A percentile compares a stretch with the other conserved stretches of the same genome.
phyloP scores from a whole-genome alignment of 2,797 vertebrate genomes.

The Buphagus erythrorhynchus region DNA sequence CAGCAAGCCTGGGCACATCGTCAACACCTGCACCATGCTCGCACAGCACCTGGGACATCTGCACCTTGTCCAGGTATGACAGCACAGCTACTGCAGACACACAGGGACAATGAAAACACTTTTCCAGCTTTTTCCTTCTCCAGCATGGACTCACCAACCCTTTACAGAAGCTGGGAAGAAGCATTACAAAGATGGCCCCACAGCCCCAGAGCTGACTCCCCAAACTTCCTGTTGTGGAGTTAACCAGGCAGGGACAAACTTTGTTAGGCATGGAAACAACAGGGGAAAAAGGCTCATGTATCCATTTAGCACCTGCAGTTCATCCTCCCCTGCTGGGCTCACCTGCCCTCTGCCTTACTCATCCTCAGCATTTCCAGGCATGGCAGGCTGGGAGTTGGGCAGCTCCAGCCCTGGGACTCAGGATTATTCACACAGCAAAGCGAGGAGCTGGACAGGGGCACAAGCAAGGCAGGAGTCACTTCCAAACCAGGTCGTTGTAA shows the following conservation, averaged over 20 bases:
- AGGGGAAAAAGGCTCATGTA: not conserved
- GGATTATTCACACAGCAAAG: not conserved
- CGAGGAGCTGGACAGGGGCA: not conserved
- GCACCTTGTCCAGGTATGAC: rapidly evolving
- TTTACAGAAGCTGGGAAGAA: not conserved
- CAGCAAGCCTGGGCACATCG: not conserved
- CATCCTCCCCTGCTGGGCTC: not conserved
- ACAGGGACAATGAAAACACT: not conserved
- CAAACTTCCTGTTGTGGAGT: rapidly evolving
- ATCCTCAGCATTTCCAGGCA: not conserved
- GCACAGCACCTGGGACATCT: not conserved
- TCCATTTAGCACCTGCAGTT: not conserved
- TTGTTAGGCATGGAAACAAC: rapidly evolving
- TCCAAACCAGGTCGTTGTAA: not conserved
- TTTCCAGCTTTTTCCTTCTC: not conserved
- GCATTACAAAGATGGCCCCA: not conserved
- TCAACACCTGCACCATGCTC: rapidly evolving
- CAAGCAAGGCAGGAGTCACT: not conserved
- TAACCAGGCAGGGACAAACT: not conserved
- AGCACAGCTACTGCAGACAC: not conserved
- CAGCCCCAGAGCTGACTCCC: not conserved
- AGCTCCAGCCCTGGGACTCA: not conserved
- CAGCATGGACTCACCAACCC: not conserved
- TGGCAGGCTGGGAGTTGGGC: rapidly evolving
- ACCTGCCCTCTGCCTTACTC: not conserved